Base-by-base conservation (phyloP, 2,113 vertebrate species). In the Catharus minimus region DNA sequence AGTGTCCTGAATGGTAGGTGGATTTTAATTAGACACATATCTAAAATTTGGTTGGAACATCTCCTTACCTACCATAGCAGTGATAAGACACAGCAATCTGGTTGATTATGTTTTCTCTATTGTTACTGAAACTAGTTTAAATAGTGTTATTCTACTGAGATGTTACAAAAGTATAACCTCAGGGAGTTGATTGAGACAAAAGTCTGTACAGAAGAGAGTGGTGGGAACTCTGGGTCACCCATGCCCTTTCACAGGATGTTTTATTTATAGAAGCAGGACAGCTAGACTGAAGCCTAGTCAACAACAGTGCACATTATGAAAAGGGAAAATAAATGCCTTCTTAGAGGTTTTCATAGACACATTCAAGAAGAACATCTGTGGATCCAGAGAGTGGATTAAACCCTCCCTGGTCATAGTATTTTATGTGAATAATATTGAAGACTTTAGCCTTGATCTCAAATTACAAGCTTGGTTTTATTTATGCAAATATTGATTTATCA, bases 1-100 rank as follows among this genome's bases (percentile, higher is more conserved):
- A 72, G 8, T 36, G 10, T 46, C 61, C 21, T 50, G 43, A 73
- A 11, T n/a, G 11, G 46, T 15, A 0, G 1, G 16, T 2, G 0
- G 12, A 8, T 33, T 78, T 73, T 30, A 74, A 68, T 74, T 47
- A 83, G 38, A n/a, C 30, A 52, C 7, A 26, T 27, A n/a, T 14
- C 28, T 56, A 53, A 58, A 79, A 55, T 76, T 46, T n/a, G 4
- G 8, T 33, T 74, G 60, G 20, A 66, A 55, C 60, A 60, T 27
- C 7, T 15, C 21, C 39, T 93, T 69, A 49, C 10, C 30, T 61
- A 22, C n/a, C 5, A 1, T 26, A 78, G 44, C 41, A 90, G 13
- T 7, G 11, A 60, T 7, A 13, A 26, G 5, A 27, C 15, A 39
- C 10, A 84, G 32, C 15, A 61, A 24, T 47, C 21, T 24, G 3